Evolutionary conservation across 2,888 invertebrate genomes (phyloP), one percentile per base, ranked within the genome.

Genomic region (Linyphia triangularis): DNA sequence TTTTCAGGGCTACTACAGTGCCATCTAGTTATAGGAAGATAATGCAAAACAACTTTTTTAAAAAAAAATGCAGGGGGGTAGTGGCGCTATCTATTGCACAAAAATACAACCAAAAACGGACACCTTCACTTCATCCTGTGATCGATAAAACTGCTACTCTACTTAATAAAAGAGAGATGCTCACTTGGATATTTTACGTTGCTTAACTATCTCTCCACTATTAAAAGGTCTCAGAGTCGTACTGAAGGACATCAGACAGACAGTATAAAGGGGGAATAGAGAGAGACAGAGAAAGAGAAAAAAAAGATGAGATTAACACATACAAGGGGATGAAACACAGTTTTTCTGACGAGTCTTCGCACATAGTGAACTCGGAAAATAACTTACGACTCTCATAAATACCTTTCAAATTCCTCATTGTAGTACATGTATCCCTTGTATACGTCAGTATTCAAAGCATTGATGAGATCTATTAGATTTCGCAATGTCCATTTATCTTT

Each of bases 391-490:
- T 51, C 26, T 43, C 0, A 57, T 67, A 81, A 95, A 95, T 93
- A 97, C 97, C 95, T 96, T 93, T 97, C 96, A 93, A 97, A 97
- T 69, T 93, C 83, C 70, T 91, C 91, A 77, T 92, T 91, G 91
- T 93, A 93, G 91, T 91, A 92, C 51, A 92, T 91, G 40, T 91
- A 85, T 5, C 92, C 92, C 65, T 92, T 92, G 84, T 92, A 91
- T 37, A 93, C 85, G 82, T 93, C 93, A 6, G 90, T 90, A 90
- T 93, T 93, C n/a, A 93, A 85, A 9, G 96, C 93, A 92, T 97
- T 97, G 90, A 96, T 96, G 19, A 97, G 94, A 93, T 96, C 96
- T 43, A 97, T 96, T 90, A 97, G 93, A 92, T 96, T 95, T 91
- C 96, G 96, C 65, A 98, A 92, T 78, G 95, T 30, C 77, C 82